Evolutionary conservation across 2,113 vertebrate genomes (phyloP), one percentile per base, ranked within the genome.

Genomic region (Rhizomys pruinosus): DNA sequence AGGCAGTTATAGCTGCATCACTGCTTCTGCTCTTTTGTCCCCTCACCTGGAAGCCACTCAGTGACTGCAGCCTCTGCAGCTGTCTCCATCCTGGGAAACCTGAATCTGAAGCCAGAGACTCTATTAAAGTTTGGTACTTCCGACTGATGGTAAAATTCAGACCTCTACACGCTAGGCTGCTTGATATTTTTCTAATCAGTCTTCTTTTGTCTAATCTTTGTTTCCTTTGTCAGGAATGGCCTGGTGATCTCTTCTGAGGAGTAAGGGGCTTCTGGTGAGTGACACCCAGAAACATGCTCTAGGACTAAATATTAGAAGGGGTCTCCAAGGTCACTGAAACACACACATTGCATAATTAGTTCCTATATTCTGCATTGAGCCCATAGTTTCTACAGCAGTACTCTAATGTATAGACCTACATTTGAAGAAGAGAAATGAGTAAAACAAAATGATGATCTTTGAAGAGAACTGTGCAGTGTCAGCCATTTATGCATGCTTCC

Each of bases 21-120:
- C 91, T 0, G 16, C 69, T 92, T 78, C 71, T 80, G 91, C 79
- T 92, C 97, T 97, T 94, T 94, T 61, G 84, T 95, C 66, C 61
- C 84, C 91, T 95, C 94, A 72, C 91, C 72, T 87, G 93, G 94
- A 76, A 92, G 61, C 66, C 76, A 72, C 91, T 93, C 94, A 91
- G 89, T 94, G 89, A 91, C 91, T 94, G 89, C 72, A 42, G 82
- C 84, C 44, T 91, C 42, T 47, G 91, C 44, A 39, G 71, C 79
- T 82, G 76, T 84, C 77, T 78, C 59, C 52, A 61, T 88, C 89
- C 79, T 73, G 87, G 91, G 87, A 92, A 92, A 89, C 63, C n/a
- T 81, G 92, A 76, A 68, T 84, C 39, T 93, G 84, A 96, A 95
- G 76, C 61, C 34, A 87, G 90, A 91, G 27, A 90, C 73, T 87